Evolutionary conservation across 2,797 vertebrate species (phyloP), one percentile per base, ranked within the genome.

Genomic region (Myotis planiceps): DNA sequence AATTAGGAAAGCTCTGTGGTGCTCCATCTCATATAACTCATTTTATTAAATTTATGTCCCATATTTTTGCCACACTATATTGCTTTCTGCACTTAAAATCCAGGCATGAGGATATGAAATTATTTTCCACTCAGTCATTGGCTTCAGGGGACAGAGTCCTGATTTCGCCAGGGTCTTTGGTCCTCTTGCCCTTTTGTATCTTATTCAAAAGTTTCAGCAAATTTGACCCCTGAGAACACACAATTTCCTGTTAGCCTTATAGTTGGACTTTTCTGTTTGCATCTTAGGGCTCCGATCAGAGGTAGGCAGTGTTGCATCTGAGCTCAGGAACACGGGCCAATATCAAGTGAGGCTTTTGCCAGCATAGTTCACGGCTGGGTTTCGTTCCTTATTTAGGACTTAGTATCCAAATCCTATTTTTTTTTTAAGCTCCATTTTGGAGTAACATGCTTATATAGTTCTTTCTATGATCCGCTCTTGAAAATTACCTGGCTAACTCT

Each of bases 11-110:
- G 82, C 74, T 93, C 63, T 84, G 90, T 29, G 27, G 45, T 84
- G 75, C 27, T 72, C 90, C 63, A 86, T 75, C 91, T 97, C 92
- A 97, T 96, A 97, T 96, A 97, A 96, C 92, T 97, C 96, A 97
- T 97, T 97, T 97, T 97, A 97, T 97, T 97, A 97, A 96, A 97
- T 97, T 96, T 97, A 92, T 94, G 85, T 86, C 53, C 85, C 79
- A 45, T 95, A 95, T 94, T 96, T 97, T 96, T 90, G 85, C 92
- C 95, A 89, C 95, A 92, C 55, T 95, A 96, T 97, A 97, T 97
- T 97, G 96, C 96, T 97, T 97, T 96, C 88, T 88, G 90, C 82
- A 96, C 95, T 96, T 97, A 97, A 97, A 97, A 96, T 97, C 95
- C 88, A 92, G 88, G 87, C 90, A 90, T 93, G 87, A 94, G 96